Evolutionary conservation across 2,113 vertebrate genomes (phyloP).

Genomic region (Nerophis lumbriciformis): DNA sequence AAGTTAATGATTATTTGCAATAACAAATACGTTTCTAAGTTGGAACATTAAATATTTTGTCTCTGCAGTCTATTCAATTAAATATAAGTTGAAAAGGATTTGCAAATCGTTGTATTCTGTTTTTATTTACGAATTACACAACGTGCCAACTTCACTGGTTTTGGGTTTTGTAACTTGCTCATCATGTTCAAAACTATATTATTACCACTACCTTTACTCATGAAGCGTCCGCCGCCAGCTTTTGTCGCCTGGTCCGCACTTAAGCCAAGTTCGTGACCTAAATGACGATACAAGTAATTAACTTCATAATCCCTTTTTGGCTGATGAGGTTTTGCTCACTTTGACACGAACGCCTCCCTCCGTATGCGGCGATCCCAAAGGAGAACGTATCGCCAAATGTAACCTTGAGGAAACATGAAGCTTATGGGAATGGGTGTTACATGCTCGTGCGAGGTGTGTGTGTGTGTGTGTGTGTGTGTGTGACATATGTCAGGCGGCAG

Average conservation of each 20-base stretch:
- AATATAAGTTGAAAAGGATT: too few relatives aligned
- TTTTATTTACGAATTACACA: too few relatives aligned
- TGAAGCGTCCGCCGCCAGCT: constrained; percentile 30
- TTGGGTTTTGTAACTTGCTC: too few relatives aligned
- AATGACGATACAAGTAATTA: constrained; percentile 61
- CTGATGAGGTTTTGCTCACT: constrained; percentile 46
- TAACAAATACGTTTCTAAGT: too few relatives aligned
- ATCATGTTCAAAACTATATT: too few relatives aligned
- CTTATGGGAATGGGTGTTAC: constrained; percentile 41
- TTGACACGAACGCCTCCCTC: constrained; percentile 23
- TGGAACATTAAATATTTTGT: too few relatives aligned
- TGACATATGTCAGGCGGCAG: constrained; percentile 66
- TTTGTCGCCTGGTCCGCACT: constrained; percentile 47
- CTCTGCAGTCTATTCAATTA: too few relatives aligned
- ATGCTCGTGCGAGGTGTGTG: constrained; percentile 41
- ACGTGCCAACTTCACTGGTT: too few relatives aligned
- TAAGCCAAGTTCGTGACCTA: constrained; percentile 57
- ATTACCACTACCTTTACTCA: background rate
- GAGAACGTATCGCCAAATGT: constrained; percentile 26
- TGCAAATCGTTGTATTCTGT: too few relatives aligned
- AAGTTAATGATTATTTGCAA: too few relatives aligned
- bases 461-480: constrained; percentile 18
- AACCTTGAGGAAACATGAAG: constrained; percentile 47
- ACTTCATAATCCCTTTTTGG: constrained; percentile 66
- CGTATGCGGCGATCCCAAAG: constrained; percentile 20